A percentile compares a stretch with the other conserved stretches of the same genome.
Evolutionary conservation across 2,113 vertebrate species (phyloP).

Genomic region (Egretta garzetta): DNA sequence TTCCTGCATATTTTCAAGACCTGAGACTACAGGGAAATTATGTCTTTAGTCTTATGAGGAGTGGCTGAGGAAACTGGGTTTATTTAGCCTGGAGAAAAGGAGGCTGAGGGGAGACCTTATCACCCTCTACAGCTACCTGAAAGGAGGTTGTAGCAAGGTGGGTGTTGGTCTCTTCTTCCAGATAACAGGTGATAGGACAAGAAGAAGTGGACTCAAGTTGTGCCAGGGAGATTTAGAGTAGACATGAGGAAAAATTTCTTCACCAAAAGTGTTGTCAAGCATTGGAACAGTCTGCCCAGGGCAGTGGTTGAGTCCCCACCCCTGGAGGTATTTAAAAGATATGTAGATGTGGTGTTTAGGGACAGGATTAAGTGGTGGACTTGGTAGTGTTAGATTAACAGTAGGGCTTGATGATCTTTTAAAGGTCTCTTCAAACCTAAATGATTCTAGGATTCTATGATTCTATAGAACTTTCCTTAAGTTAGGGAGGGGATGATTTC

Average conservation of each 20-base stretch:
- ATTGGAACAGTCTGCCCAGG: too few species aligned
- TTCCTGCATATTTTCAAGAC: background rate
- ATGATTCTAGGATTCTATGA: background rate
- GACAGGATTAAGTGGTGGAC: background rate
- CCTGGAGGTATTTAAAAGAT: too few species aligned
- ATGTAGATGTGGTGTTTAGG: background rate
- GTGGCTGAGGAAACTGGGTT: background rate
- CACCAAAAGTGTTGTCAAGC: too few species aligned
- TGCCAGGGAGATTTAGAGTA: too few species aligned
- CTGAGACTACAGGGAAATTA: background rate
- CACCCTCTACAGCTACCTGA: background rate
- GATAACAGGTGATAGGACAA: too few species aligned
- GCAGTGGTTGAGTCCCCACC: too few species aligned
- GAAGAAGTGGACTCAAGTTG: too few species aligned
- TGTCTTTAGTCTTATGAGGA: background rate
- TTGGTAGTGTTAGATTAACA: background rate
- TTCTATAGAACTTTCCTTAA: background rate
- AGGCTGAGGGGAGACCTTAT: background rate
- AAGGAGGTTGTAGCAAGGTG: too few species aligned
- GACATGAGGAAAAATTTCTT: too few species aligned
- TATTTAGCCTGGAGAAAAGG: background rate
- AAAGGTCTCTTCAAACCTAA: background rate
- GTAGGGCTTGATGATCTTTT: background rate
- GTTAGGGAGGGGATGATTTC: accelerated
- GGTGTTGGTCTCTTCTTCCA: too few species aligned